phyloP scores from a whole-genome alignment of 2,888 invertebrate species.

The Ectobius pallidus region DNA sequence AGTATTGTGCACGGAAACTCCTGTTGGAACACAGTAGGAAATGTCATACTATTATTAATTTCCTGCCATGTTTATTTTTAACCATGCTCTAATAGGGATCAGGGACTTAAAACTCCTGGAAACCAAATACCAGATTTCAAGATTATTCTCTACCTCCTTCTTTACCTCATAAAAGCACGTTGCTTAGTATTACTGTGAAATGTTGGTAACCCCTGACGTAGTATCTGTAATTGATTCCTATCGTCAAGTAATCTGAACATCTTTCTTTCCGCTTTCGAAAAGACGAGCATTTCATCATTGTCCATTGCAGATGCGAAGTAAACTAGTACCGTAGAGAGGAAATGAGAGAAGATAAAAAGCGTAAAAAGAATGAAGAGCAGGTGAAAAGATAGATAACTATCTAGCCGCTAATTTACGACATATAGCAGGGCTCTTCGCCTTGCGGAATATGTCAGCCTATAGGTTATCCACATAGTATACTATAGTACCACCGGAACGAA shows the following conservation, averaged over 20 bases:
- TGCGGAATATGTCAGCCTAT: background rate
- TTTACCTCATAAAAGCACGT: too few species aligned
- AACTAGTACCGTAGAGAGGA: slow-evolving; percentile 32
- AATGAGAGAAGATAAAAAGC: slow-evolving; percentile 31
- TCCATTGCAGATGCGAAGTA: slow-evolving; percentile 30
- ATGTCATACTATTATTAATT: too few species aligned
- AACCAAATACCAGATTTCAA: too few species aligned
- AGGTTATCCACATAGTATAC: background rate
- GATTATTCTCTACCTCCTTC: too few species aligned
- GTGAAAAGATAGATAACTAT: slow-evolving; percentile 34
- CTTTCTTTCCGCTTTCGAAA: slow-evolving; percentile 31
- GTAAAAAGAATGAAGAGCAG: slow-evolving; percentile 38
- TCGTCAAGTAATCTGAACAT: slow-evolving; percentile 7
- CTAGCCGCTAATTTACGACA: slow-evolving; percentile 35
- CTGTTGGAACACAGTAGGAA: too few species aligned
- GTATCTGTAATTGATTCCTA: slow-evolving; percentile 17
- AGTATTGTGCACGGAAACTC: too few species aligned
- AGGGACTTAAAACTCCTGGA: too few species aligned
- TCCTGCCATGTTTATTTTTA: too few species aligned
- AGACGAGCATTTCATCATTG: slow-evolving; percentile 31
- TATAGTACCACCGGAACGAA: background rate
- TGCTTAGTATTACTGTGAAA: too few species aligned
- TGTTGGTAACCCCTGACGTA: too few species aligned
- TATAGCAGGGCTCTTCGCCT: background rate
- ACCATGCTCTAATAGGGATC: too few species aligned